phyloP scores from a whole-genome alignment of 2,113 vertebrate species.

The Barnardius zonarius region DNA sequence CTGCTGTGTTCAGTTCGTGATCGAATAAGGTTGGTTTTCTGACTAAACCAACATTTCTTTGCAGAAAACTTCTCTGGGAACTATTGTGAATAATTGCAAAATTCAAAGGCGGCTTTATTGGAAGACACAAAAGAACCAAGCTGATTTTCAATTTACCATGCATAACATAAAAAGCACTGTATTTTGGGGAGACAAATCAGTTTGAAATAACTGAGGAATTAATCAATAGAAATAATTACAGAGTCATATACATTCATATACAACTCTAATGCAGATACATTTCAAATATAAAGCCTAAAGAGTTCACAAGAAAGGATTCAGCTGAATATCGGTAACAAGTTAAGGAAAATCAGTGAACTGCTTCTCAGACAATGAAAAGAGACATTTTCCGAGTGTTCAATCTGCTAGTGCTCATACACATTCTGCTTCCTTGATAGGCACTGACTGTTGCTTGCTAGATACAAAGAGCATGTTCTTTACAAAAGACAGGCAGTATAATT shows the following conservation, averaged over 20 bases:
- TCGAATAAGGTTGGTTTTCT: conserved; percentile 59
- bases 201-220: background rate
- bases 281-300: background rate
- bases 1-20: conserved; percentile 58
- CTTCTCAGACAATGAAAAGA: background rate
- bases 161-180: background rate
- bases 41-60: conserved; percentile 14
- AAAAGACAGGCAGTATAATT: background rate
- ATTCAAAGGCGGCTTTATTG: conserved; percentile 2
- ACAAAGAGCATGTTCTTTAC: background rate
- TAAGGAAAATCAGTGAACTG: background rate
- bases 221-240: background rate
- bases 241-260: background rate
- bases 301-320: background rate
- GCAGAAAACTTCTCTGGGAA: conserved; percentile 35
- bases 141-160: background rate
- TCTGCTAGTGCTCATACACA: background rate
- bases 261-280: background rate
- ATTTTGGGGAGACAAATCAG: background rate
- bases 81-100: conserved; percentile 1
- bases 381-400: background rate
- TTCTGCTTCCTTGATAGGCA: background rate
- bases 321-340: background rate
- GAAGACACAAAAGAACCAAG: background rate
- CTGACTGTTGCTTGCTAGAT: background rate